Conservation (phyloP, 2,797 vertebrate genomes). For the Lepus townsendii region DNA sequence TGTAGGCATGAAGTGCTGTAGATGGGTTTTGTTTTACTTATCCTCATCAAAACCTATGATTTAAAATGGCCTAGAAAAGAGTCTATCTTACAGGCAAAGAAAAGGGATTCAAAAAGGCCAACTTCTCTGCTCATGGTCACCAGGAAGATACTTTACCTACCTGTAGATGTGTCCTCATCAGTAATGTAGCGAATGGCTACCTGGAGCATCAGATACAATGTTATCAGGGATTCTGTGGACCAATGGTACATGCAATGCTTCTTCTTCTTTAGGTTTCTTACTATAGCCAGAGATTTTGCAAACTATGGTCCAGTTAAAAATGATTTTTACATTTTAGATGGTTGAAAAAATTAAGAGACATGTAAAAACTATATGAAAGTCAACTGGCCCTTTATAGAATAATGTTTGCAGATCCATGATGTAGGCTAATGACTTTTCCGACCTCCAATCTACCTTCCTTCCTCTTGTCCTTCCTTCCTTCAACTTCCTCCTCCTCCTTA, state of each 20-base stretch:
- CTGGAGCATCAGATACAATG: background rate
- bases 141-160: background rate
- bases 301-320: background rate
- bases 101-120: background rate
- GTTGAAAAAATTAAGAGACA: background rate
- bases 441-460: background rate
- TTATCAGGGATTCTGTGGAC: background rate
- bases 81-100: slow-evolving; percentile 37
- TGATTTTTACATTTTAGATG: background rate
- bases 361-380: slow-evolving; percentile 20
- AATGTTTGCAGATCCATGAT: background rate
- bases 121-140: accelerated
- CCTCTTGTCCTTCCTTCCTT: too few species aligned
- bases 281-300: background rate
- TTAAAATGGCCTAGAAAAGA: slow-evolving; percentile 21
- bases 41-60: slow-evolving; percentile 47
- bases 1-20: slow-evolving; percentile 42
- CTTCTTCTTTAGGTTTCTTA: background rate
- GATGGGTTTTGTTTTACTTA: slow-evolving; percentile 61
- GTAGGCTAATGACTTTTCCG: background rate
- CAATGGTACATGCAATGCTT: background rate
- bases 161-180: background rate
- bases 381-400: background rate
- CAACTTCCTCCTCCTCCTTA: background rate
- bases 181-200: accelerated